phyloP scores from a whole-genome alignment of 2,888 invertebrate genomes.

The Dasypolia templi region DNA sequence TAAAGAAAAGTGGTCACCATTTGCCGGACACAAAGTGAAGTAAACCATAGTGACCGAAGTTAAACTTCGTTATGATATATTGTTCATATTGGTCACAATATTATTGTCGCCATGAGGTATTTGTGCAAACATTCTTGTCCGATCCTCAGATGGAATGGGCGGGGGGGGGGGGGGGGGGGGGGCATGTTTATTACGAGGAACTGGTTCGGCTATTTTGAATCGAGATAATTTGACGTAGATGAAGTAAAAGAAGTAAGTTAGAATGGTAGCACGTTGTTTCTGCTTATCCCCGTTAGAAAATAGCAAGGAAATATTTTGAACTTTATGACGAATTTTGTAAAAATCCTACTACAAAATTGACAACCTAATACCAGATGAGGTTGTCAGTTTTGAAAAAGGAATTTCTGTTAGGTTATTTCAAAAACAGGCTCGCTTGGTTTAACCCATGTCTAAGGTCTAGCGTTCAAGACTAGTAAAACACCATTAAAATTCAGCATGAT shows the following conservation, averaged over 20 bases:
- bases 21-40: slow-evolving; percentile 58
- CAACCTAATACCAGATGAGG: no score
- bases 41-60: slow-evolving; percentile 53
- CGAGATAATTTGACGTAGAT: background rate
- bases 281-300: background rate
- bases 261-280: no score
- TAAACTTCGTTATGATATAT: slow-evolving; percentile 69
- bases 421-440: no score
- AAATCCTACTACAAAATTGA: no score
- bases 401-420: no score
- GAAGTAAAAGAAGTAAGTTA: background rate
- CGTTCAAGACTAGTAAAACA: background rate
- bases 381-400: no score
- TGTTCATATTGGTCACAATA: slow-evolving; percentile 66
- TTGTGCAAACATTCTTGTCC: slow-evolving; percentile 46
- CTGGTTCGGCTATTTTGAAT: slow-evolving; percentile 8
- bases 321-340: no score
- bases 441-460: no score
- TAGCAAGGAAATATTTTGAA: no score
- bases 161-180: background rate
- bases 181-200: slow-evolving; percentile 31
- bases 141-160: slow-evolving; percentile 27
- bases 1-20: slow-evolving; percentile 38
- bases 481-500: background rate
- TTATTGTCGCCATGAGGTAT: slow-evolving; percentile 48